phyloP scores from a whole-genome alignment of 2,113 vertebrate species.

The Copsychus sechellarum region DNA sequence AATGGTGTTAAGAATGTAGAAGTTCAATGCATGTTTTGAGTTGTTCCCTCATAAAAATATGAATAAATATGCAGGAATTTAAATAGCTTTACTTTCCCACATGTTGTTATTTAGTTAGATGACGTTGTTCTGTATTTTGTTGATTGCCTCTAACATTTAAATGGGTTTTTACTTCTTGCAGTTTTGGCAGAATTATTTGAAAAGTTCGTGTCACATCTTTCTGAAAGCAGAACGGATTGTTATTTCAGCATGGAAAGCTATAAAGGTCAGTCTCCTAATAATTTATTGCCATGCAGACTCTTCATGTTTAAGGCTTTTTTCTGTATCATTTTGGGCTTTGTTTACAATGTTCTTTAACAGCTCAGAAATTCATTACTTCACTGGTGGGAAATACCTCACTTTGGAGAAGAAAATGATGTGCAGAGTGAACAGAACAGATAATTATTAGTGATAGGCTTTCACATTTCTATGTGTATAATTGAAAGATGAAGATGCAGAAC shows the following conservation, averaged over 20 bases:
- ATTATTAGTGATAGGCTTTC: background rate
- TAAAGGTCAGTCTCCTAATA: slow-evolving; percentile 81
- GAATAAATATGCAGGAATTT: slow-evolving; percentile 12
- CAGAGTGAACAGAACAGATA: background rate
- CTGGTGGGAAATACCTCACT: background rate
- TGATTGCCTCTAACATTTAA: slow-evolving; percentile 21
- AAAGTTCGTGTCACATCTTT: slow-evolving; percentile 81
- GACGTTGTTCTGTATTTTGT: background rate
- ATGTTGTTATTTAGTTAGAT: background rate
- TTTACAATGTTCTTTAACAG: background rate
- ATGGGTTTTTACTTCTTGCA: slow-evolving; percentile 69
- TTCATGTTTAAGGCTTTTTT: background rate
- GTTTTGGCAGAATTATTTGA: slow-evolving; percentile 88
- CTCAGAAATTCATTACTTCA: background rate
- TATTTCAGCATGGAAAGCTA: slow-evolving; percentile 77
- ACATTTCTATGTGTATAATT: background rate
- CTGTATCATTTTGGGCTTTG: background rate
- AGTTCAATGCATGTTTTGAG: slow-evolving; percentile 18
- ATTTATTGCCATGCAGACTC: background rate
- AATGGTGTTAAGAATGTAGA: slow-evolving; percentile 49
- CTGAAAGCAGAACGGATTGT: slow-evolving; percentile 74
- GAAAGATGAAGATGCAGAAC: background rate
- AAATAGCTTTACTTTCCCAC: background rate
- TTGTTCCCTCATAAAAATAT: background rate
- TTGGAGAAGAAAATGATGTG: background rate